Evolutionary conservation across 1,140 invertebrate genomes (phyloP).

Genomic region (Zaprionus lachaisei): DNA sequence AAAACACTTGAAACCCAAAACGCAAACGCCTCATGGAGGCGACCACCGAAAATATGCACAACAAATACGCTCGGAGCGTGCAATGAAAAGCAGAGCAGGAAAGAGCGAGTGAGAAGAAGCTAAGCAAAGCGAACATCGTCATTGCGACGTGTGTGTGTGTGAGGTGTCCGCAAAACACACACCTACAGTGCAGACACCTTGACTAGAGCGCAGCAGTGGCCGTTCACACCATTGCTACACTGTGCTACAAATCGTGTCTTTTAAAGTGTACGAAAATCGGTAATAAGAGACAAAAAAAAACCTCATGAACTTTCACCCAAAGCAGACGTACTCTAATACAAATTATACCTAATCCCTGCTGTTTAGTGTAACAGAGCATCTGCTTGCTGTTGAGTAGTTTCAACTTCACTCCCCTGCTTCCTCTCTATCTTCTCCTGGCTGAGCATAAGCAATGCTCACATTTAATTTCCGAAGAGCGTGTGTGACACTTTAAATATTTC

Average conservation of each 20-base stretch:
- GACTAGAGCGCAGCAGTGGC: constrained; percentile 40
- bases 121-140: constrained; percentile 27
- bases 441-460: constrained; percentile 66
- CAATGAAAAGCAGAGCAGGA: constrained; percentile 25
- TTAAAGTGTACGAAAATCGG: not conserved
- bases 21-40: constrained; percentile 44
- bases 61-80: constrained; percentile 57
- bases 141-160: not conserved
- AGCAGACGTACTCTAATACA: not conserved
- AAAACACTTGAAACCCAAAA: constrained; percentile 62
- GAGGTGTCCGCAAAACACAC: constrained; percentile 18
- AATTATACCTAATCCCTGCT: constrained; percentile 28
- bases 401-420: no score
- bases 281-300: not conserved
- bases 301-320: not conserved
- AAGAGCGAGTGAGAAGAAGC: not conserved
- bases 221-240: constrained; percentile 36
- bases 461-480: constrained; percentile 78
- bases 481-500: constrained; percentile 82
- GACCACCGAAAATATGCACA: constrained; percentile 75
- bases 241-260: constrained; percentile 1
- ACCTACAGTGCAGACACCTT: constrained; percentile 25
- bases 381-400: constrained; percentile 11
- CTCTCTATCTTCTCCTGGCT: constrained; percentile 1
- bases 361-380: constrained; percentile 38